Base-by-base conservation (phyloP, 1,140 invertebrate species). In the Diorhabda elongata region DNA sequence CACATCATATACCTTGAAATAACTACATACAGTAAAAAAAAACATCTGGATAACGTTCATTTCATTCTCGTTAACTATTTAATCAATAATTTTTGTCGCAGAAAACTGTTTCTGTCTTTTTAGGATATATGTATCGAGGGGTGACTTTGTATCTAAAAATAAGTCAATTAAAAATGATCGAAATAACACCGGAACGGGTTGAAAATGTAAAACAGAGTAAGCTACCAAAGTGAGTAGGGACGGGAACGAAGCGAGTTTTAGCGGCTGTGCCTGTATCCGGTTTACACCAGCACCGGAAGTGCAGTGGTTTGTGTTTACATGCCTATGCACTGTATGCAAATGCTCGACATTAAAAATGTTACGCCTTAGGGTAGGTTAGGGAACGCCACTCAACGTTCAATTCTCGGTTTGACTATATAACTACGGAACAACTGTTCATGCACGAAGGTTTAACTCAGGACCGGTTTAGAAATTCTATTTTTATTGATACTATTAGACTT, bases 231-330 rank as follows among this genome's bases (percentile, higher is more conserved):
- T 52, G 6, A 8, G 61, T 6, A 52, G 47, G 61, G 43, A 7
- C n/a, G 61, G 43, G 43, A 42, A 44, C 8, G 9, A 42, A 72
- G 73, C 73, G 71, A 75, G 73, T 73, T 68, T 71, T 69, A 63
- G 72, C 73, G 69, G 70, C 66, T 66, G 69, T 64, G 67, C 69
- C 73, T 74, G 66, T 77, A 73, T 77, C 75, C 75, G 74, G 75
- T 75, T 75, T 69, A 75, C 74, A 75, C 74, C 75, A 71, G 71
- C 69, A 68, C 69, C 74, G 75, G 75, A 77, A 75, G 74, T 75
- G 75, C 74, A 75, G 59, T 72, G 74, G 69, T 74, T 77, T 73
- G 72, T 73, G 75, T 74, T 74, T 77, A 73, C 73, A 75, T 73
- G 73, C 70, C 73, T 73, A 71, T 75, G 72, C 72, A 73, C 70